Base-by-base conservation (phyloP, 2,113 vertebrate species). In the Aix galericulata region DNA sequence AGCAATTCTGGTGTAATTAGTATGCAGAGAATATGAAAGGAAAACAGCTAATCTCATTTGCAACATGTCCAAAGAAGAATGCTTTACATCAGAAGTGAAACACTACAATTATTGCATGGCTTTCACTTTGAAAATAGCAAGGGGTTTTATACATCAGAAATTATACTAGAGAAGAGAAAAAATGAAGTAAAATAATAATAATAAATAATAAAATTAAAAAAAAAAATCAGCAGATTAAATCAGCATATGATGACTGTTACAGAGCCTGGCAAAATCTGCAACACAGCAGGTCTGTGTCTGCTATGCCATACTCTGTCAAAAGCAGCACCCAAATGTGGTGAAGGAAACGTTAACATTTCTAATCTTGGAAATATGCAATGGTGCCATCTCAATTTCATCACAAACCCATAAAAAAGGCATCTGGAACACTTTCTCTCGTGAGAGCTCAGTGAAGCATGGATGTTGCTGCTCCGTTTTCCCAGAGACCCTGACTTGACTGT, bases 311-410 rank as follows among this genome's bases (percentile, higher is more conserved):
- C 17, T 95, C 86, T 77, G 71, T 91, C 85, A 95, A 81, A 88
- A 92, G 67, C 88, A 91, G 55, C 50, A 93, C 78, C 71, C 52
- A 89, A 95, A 91, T 38, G 52, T 81, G 63, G 80, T 63, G 66
- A 92, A 94, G 59, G 69, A 93, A 94, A 93, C 6, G 63, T 91
- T 89, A 92, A 85, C 87, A 34, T 96, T 94, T 89, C 93, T 96
- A 92, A 93, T 95, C 91, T 95, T 79, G 91, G 95, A 95, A 93
- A 69, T n/a, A 17, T 81, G 78, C 58, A 53, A 9, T 73, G 81
- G 58, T 92, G 90, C 86, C 75, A 89, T 95, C 92, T 92, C 93
- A 87, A 34, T 83, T 94, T 95, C 73, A 87, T 91, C 78, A 94
- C 82, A 94, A 86, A 8, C 34, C 50, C 53, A 80, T 63, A 94